phyloP scores from a whole-genome alignment of 2,888 invertebrate species.

The Neoaliturus tenellus region DNA sequence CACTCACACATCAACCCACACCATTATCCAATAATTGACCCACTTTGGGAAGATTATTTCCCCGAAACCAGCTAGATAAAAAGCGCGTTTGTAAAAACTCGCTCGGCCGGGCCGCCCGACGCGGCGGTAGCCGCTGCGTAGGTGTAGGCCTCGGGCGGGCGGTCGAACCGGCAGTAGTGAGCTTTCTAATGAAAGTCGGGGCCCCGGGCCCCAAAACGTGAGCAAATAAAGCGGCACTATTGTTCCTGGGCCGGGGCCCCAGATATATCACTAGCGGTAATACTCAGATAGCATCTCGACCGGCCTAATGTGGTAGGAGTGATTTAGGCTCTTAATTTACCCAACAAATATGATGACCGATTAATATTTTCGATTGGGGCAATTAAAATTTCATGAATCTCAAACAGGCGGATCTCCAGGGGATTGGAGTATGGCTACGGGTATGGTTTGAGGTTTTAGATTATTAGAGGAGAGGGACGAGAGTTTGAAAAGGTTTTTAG shows the following conservation, averaged over 20 bases:
- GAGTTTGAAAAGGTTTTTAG: no score
- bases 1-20: not conserved
- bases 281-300: slow-evolving; percentile 24
- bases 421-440: not conserved
- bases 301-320: not conserved
- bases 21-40: slow-evolving; percentile 19
- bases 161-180: not conserved
- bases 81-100: slow-evolving; percentile 21
- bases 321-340: slow-evolving; percentile 40
- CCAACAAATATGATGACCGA: slow-evolving; percentile 38
- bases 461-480: no score
- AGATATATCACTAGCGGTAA: slow-evolving; percentile 24
- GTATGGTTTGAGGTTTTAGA: not conserved
- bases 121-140: not conserved
- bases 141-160: not conserved
- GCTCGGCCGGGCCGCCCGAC: no score
- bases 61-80: slow-evolving; percentile 1
- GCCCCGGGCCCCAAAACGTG: slow-evolving; percentile 4
- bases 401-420: slow-evolving; percentile 5
- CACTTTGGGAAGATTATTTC: slow-evolving; percentile 38
- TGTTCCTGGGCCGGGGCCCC: slow-evolving; percentile 2
- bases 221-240: slow-evolving; percentile 38
- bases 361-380: slow-evolving; percentile 31
- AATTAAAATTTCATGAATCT: slow-evolving; percentile 51
- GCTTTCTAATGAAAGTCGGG: slow-evolving; percentile 41